These are phyloP conservation scores for Drosophila koepferae DNA, from an alignment of 2,888 invertebrate species.

Conservation along the genomic window DNA sequence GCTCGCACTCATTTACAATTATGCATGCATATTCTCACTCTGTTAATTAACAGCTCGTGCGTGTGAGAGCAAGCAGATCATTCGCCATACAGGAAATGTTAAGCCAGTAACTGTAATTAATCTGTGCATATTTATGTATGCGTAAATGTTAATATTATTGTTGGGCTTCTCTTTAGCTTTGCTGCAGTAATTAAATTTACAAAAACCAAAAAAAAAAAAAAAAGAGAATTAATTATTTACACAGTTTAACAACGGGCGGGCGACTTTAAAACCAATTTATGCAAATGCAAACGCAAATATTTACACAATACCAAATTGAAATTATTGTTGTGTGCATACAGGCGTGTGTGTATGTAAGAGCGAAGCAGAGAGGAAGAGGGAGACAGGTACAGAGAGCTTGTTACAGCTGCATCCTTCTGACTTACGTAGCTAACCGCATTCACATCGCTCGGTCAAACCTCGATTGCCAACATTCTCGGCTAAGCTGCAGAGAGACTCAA, in stretches of 20 bases:
- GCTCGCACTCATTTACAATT: neutral
- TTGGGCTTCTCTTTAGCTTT: constrained; percentile 6
- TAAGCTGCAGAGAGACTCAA: neutral
- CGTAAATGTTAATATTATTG: constrained; percentile 10
- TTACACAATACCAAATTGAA: constrained; percentile 68
- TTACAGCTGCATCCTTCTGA: constrained; percentile 9
- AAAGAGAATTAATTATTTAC: constrained; percentile 65
- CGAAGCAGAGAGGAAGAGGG: neutral
- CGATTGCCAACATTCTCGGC: constrained; percentile 15
- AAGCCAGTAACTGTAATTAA: constrained; percentile 9
- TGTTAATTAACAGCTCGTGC: constrained; percentile 13
- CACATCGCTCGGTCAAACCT: constrained; percentile 19
- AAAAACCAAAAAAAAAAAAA: constrained; percentile 53
- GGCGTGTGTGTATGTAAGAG: neutral
- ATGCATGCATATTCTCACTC: neutral
- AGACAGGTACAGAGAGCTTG: neutral
- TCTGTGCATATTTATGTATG: constrained; percentile 9
- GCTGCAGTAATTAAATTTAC: constrained; percentile 66
- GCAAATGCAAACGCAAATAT: constrained; percentile 63
- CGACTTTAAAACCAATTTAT: constrained; percentile 70
- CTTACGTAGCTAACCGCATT: constrained; percentile 26
- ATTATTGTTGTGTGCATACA: constrained; percentile 45
- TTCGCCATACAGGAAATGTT: constrained; percentile 1
- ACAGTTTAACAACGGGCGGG: constrained; percentile 37
- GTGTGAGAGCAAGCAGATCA: neutral